Evolutionary conservation across 1,140 invertebrate species (phyloP).

Genomic region (Marisa cornuarietis): DNA sequence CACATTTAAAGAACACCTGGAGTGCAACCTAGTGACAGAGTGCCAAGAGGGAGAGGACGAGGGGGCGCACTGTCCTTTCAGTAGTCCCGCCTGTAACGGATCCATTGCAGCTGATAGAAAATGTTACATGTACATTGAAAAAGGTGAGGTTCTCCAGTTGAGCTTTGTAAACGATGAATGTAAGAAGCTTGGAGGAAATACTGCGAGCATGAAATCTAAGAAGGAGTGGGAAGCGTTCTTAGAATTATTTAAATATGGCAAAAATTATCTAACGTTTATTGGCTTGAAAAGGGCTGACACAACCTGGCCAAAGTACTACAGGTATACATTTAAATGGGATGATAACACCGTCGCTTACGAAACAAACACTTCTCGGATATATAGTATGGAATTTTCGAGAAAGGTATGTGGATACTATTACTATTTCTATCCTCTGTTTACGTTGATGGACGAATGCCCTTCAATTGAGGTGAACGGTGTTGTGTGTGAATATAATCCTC

Average conservation of each 20-base stretch:
- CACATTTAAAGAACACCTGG: slow-evolving; percentile 9
- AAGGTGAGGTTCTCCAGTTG: too few relatives aligned
- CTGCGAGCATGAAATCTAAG: neutral
- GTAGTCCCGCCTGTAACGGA: neutral
- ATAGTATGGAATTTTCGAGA: neutral
- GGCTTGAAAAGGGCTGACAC: neutral
- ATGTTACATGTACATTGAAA: neutral
- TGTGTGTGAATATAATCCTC: slow-evolving; percentile 4
- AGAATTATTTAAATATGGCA: neutral
- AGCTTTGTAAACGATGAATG: neutral
- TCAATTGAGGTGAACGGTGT: neutral
- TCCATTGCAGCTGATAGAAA: neutral
- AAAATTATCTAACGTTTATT: neutral
- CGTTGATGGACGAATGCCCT: neutral
- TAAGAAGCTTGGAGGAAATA: neutral
- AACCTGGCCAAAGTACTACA: neutral
- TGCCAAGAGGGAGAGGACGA: slow-evolving; percentile 11
- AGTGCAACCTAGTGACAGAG: slow-evolving; percentile 11
- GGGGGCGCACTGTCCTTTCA: neutral
- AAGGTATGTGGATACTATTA: neutral
- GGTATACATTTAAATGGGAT: slow-evolving; percentile 1
- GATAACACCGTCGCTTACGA: slow-evolving; percentile 5
- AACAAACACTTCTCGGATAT: too few relatives aligned
- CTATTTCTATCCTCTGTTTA: neutral
- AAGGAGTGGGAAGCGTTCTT: neutral